Evolutionary conservation across 1,140 invertebrate genomes (phyloP), one percentile per base, ranked within the genome.

Genomic region (Drosophila takahashii): DNA sequence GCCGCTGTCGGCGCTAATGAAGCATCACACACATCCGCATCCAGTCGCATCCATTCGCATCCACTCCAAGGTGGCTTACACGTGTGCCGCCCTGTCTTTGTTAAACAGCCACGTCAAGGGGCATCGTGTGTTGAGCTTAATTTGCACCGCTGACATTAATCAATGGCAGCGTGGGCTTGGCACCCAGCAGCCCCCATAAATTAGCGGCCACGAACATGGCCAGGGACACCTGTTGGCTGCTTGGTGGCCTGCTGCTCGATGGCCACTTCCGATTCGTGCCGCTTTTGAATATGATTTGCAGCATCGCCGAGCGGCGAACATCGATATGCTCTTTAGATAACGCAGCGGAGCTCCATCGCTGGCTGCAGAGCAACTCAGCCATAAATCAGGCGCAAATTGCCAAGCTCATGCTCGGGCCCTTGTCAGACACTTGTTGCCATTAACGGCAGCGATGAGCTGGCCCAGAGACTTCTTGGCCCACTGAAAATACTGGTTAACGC

Each of bases 261-360:
- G 42, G 42, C 51, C 72, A 81, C 81, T 87, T 80, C 78, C 85
- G 83, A 81, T 83, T 57, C 26, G 67, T 47, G 32, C 50, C 2
- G 10, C 58, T 29, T 22, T 42, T 37, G 36, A 52, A 67, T 73
- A 83, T 79, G 75, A 81, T 70, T 86, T 81, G 78, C 77, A 62
- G 39, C 74, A 48, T 66, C 77, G 66, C 45, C 39, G 48, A 41
- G 32, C 27, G 52, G 36, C 62, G 45, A 77, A 87, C 83, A 87
- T 51, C 60, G 83, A 87, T 87, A 87, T 87, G 83, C 83, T 87
- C 76, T 87, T 87, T 79, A 87, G 83, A 87, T 87, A 89, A 79
- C 39, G 48, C 26, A 29, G 13, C n/a, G 51, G 18, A 32, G 57
- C 36, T 50, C 9, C 8, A 9, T n/a, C 7, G 13, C 45, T 8